phyloP scores from a whole-genome alignment of 2,113 vertebrate species.

The Sigmodon hispidus region DNA sequence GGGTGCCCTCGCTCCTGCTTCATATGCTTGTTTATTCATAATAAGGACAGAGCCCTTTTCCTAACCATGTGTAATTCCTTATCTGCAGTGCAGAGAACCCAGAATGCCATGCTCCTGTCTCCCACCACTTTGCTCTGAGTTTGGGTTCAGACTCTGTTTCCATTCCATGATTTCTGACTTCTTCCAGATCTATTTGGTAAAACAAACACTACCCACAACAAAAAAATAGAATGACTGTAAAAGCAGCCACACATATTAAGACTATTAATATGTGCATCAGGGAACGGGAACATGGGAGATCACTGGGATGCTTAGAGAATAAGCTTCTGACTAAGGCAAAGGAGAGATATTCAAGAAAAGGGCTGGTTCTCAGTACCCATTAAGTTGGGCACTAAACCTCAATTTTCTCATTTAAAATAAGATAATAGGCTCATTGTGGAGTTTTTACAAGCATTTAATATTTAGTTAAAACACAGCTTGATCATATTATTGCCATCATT shows the following conservation, averaged over 20 bases:
- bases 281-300: not conserved
- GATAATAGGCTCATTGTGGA: not conserved
- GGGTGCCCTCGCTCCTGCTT: not conserved
- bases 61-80: not conserved
- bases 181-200: not conserved
- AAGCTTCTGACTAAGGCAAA: not conserved
- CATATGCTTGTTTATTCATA: not conserved
- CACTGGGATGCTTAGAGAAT: not conserved
- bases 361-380: not conserved
- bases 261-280: not conserved
- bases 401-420: not conserved
- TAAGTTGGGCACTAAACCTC: not conserved
- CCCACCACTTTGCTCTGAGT: not conserved
- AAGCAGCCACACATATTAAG: not conserved
- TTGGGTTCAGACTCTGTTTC: not conserved
- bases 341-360: not conserved
- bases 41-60: not conserved
- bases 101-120: not conserved
- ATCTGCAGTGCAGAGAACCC: not conserved
- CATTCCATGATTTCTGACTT: not conserved
- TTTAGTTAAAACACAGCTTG: not conserved
- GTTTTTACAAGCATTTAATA: slow-evolving; percentile 34
- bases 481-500: not conserved
- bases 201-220: too few species aligned
- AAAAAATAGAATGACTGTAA: not conserved